Conservation (phyloP, 2,888 invertebrate species). For the Choreutis nemorana region DNA sequence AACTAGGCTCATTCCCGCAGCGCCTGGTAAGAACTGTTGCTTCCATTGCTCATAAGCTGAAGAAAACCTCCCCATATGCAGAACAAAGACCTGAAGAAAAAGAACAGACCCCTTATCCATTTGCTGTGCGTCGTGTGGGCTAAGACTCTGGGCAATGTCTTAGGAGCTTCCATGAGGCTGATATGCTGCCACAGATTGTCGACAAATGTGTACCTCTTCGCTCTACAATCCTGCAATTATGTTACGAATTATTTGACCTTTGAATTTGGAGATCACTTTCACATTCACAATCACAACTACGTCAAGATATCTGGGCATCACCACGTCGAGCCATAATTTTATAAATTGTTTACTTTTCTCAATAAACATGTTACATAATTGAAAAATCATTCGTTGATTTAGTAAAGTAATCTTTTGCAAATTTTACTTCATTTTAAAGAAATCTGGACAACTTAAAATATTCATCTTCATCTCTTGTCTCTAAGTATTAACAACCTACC, state of each 20-base stretch:
- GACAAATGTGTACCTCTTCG: constrained; percentile 34
- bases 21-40: constrained; percentile 42
- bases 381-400: too few relatives aligned
- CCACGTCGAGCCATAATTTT: too few relatives aligned
- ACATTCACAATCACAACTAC: too few relatives aligned
- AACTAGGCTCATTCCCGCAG: constrained; percentile 37
- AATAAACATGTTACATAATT: too few relatives aligned
- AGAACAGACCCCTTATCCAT: constrained; percentile 21
- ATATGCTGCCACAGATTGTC: constrained; percentile 32
- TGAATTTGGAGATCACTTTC: constrained; percentile 9
- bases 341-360: too few relatives aligned
- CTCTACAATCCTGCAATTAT: constrained; percentile 25
- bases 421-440: too few relatives aligned
- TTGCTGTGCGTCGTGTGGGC: constrained; percentile 29
- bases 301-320: too few relatives aligned
- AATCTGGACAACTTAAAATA: too few relatives aligned
- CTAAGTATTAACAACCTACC: too few relatives aligned
- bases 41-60: constrained; percentile 23
- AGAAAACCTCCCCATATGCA: constrained; percentile 16
- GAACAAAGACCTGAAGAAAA: constrained; percentile 14
- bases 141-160: constrained; percentile 23
- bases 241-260: constrained; percentile 25
- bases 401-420: too few relatives aligned
- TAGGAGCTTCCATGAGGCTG: constrained; percentile 25
- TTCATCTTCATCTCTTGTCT: too few relatives aligned